Percentiles rank a stretch among this genome's conserved stretches.
phyloP scores from a whole-genome alignment of 2,113 vertebrate species.

The Gobio gobio region DNA sequence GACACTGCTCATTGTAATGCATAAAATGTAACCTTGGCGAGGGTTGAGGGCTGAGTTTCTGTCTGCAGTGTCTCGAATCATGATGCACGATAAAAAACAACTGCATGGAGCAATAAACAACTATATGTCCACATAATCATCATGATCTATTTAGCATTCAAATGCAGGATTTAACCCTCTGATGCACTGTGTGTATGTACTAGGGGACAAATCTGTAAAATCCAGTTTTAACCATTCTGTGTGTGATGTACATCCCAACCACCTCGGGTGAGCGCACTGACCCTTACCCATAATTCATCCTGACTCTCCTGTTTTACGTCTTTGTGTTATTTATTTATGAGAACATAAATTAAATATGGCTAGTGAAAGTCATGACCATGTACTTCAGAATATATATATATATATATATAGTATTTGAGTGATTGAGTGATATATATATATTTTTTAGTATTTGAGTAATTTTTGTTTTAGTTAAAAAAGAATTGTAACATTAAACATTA shows the following conservation, averaged over 20 bases:
- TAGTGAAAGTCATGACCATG: background rate
- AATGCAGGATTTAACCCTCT: background rate
- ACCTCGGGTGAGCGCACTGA: background rate
- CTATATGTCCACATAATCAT: constrained; percentile 16
- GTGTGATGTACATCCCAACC: constrained; percentile 7
- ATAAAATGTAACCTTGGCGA: constrained; percentile 48
- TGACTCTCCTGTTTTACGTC: background rate
- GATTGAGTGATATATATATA: no score
- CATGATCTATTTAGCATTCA: constrained; percentile 4
- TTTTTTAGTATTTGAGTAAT: background rate
- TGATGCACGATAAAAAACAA: background rate
- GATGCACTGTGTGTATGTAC: background rate
- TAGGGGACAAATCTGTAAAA: background rate
- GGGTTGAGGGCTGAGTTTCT: constrained; percentile 37
- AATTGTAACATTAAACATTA: no score
- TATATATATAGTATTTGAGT: background rate
- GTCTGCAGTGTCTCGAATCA: constrained; percentile 21
- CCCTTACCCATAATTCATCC: constrained; percentile 4
- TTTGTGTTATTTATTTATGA: background rate
- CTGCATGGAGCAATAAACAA: constrained; percentile 19
- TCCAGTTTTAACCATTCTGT: background rate
- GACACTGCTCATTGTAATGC: constrained; percentile 39
- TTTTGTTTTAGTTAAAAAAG: background rate
- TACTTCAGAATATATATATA: background rate
- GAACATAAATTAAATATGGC: background rate